Percentiles rank a stretch among this genome's conserved stretches.
phyloP scores from a whole-genome alignment of 2,888 invertebrate species.

The Mesoligia furuncula region DNA sequence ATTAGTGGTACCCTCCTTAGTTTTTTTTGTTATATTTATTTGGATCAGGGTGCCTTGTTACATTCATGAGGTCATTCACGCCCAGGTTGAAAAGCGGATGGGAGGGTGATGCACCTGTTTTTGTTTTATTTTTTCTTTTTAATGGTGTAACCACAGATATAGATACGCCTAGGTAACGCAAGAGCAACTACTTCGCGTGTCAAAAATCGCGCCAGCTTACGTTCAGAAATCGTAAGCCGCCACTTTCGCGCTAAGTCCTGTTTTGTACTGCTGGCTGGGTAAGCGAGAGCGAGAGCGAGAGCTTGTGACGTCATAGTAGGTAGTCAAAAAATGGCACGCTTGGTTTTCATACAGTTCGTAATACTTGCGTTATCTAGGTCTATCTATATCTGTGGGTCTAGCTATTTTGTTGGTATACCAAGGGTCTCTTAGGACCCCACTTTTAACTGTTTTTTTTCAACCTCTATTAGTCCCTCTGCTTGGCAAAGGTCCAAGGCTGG shows the following conservation, averaged over 20 bases:
- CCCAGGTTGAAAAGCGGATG: conserved; percentile 42
- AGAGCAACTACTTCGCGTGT: no score
- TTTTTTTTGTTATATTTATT: conserved; percentile 70
- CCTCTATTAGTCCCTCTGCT: not conserved
- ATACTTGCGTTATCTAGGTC: no score
- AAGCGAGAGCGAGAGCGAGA: no score
- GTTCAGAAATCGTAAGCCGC: no score
- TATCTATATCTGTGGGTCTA: not conserved
- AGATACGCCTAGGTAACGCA: no score
- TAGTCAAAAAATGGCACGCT: no score
- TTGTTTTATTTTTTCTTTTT: not conserved
- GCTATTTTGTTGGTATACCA: not conserved
- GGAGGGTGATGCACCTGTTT: conserved; percentile 32
- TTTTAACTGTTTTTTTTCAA: not conserved
- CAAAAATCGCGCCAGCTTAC: no score
- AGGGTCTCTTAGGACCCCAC: not conserved
- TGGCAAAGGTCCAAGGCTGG: not conserved
- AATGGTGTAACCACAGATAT: no score
- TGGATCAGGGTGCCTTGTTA: conserved; percentile 67
- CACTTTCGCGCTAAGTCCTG: no score
- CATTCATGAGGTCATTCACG: conserved; percentile 67
- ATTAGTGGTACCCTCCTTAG: conserved; percentile 75
- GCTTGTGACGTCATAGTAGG: no score
- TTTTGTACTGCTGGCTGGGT: no score
- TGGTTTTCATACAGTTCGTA: no score